Evolutionary conservation across 2,797 vertebrate genomes (phyloP).

Genomic region (Squalus acanthias): DNA sequence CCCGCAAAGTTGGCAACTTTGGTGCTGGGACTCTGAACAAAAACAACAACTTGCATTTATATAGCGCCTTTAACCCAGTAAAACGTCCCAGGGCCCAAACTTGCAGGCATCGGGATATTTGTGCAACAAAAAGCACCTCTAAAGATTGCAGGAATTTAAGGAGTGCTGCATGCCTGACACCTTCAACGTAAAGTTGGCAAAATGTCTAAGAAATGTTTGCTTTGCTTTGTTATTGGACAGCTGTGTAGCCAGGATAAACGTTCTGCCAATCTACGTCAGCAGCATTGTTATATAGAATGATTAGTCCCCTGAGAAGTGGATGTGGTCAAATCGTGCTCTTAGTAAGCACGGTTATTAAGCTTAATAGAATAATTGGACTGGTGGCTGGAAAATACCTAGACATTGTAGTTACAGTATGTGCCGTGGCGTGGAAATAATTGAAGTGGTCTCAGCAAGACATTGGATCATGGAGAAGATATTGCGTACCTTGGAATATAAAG

Average conservation of each 20-base stretch:
- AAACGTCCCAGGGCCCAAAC: neutral
- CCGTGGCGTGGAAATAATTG: neutral
- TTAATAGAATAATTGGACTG: constrained; percentile 11
- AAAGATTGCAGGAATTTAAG: constrained; percentile 9
- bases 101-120: neutral
- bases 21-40: neutral
- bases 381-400: neutral
- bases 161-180: neutral
- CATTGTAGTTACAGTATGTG: neutral
- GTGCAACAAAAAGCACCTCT: neutral
- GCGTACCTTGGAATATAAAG: neutral
- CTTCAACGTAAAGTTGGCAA: neutral
- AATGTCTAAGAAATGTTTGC: neutral
- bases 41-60: neutral
- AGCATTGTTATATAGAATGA: constrained; percentile 25
- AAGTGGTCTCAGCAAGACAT: neutral
- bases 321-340: neutral
- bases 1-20: neutral
- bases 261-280: constrained; percentile 29
- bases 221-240: constrained; percentile 32
- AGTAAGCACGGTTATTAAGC: neutral
- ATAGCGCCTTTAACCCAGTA: neutral
- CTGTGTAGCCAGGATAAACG: constrained; percentile 30
- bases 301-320: constrained; percentile 15
- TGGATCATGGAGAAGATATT: neutral